Percentiles rank a stretch among this genome's conserved stretches.
These are phyloP conservation scores for Cervus canadensis DNA, from an alignment of 2,113 vertebrate species.

Conservation along the genomic window DNA sequence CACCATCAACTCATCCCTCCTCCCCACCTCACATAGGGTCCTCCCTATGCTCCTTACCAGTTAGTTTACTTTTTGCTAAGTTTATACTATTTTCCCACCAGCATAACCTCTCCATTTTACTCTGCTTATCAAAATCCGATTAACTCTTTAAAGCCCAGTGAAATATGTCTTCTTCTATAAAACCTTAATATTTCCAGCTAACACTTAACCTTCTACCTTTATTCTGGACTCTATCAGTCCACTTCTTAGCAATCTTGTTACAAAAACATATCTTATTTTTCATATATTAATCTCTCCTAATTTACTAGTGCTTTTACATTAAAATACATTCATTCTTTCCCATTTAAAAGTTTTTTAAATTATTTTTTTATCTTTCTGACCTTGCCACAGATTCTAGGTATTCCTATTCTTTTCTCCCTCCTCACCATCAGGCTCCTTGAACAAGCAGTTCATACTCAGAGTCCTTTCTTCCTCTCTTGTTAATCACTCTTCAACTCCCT, in stretches of 20 bases:
- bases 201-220: not conserved
- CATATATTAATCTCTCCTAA: not conserved
- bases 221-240: not conserved
- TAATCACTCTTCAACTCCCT: not conserved
- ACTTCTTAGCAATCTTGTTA: not conserved
- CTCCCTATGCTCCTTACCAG: not conserved
- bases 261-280: not conserved
- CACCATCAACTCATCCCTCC: not conserved
- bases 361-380: not conserved
- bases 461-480: not conserved
- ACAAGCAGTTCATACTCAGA: not conserved
- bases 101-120: not conserved
- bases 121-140: not conserved
- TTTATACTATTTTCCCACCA: not conserved
- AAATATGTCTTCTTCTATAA: not conserved
- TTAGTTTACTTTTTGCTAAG: not conserved
- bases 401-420: not conserved
- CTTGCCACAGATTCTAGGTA: not conserved
- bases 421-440: not conserved
- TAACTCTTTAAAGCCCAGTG: not conserved
- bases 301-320: not conserved
- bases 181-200: not conserved
- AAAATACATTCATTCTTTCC: not conserved
- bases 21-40: not conserved
- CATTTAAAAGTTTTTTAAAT: not conserved